Base-by-base conservation (phyloP, 2,797 vertebrate species). In the Limnodromus scolopaceus region DNA sequence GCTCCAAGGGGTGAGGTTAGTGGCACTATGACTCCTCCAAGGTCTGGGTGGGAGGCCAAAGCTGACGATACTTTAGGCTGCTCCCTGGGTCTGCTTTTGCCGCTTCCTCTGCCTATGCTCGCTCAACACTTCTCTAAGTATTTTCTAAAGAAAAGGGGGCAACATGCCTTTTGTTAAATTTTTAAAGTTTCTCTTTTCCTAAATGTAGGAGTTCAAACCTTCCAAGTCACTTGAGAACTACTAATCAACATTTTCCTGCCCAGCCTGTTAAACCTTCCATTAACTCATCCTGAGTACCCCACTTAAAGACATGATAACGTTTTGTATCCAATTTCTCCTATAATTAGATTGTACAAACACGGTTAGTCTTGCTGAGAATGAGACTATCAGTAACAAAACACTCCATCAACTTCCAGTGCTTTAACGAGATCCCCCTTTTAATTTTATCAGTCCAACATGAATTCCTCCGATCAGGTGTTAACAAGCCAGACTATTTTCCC, bases 361-460 rank as follows among this genome's bases (percentile, higher is more conserved):
- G 57, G 13, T 68, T 75, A 64, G 43, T 61, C 61, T 91, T 85
- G 49, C 65, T 83, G 82, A 75, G 81, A 74, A 41, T 18, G 41
- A 94, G 64, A 36, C 60, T 87, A 69, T 93, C 88, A 71, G 41
- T 95, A 94, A 66, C 68, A 96, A 96, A 97, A 96, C 68, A 91
- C 53, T 65, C 55, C 57, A 71, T 80, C 53, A 85, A 46, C 27
- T 85, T 88, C 48, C 78, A 70, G 9, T 2, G 1, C 65, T 94
- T 92, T 94, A 92, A 86, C 57, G 78, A 80, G 39, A 79, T 70
- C 18, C 3, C 8, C 10, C 30, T 64, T 96, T 89, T 84, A 57
- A 60, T 91, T 94, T 92, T 87, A 89, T 94, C 92, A 89, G 28
- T 88, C 49, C 39, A 68, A 53, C 8, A 63, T 57, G 79, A 96